Evolutionary conservation across 2,797 vertebrate genomes (phyloP), one percentile per base, ranked within the genome.

Genomic region (Sternotherus odoratus): DNA sequence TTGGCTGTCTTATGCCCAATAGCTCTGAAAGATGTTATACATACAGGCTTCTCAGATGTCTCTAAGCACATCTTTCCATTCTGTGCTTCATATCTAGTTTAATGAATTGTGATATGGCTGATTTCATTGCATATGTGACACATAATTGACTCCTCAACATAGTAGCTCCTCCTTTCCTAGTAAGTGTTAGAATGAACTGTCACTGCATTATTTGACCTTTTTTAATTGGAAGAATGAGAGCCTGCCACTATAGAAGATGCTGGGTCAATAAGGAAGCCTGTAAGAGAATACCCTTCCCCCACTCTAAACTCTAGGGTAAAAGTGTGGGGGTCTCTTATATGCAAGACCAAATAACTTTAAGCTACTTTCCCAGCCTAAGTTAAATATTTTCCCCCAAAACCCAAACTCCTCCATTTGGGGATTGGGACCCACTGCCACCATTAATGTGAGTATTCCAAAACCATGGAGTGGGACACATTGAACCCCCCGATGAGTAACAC

Each of bases 141-240:
- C 77, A 54, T 93, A 95, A 95, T 91, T 97, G 87, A 93, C 91
- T 93, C 84, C 91, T 93, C 95, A 93, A 43, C 56, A 77, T 78
- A 95, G 92, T 49, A 83, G 91, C 63, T 78, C 69, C 85, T 91
- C 83, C 87, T 83, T 23, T 2, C 17, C 63, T 39, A 85, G 56
- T 82, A 88, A 93, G 21, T 92, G 36, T 82, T 92, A 93, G 92
- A 95, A 93, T 13, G 87, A 94, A 86, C 94, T 93, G 89, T 95
- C 90, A 88, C 83, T 96, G 88, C 36, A 89, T 96, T 93, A 95
- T 94, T 80, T 92, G 84, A 91, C 33, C 88, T 28, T 28, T 19
- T 93, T 21, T 94, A 84, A 94, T 51, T 75, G 46, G 26, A 24
- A 85, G 36, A 74, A 33, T 26, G 9, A 19, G 63, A 93, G 86